phyloP scores from a whole-genome alignment of 2,113 vertebrate species.

The Motacilla tschutschensis region DNA sequence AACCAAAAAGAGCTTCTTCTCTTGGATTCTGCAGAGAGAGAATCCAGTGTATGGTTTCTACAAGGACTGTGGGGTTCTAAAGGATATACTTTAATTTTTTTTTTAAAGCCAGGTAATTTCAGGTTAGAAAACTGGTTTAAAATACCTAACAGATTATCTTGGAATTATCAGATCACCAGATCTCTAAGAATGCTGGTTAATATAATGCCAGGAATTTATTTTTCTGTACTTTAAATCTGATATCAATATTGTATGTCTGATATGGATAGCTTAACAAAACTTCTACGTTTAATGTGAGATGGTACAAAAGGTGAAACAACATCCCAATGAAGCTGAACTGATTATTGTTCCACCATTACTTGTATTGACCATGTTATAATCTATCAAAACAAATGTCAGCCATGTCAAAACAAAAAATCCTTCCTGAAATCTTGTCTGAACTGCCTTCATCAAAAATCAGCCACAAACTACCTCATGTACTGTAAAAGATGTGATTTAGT shows the following conservation, averaged over 20 bases:
- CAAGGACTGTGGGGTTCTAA: neutral
- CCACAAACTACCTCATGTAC: neutral
- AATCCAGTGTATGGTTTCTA: neutral
- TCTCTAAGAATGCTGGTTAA: neutral
- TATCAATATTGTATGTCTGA: neutral
- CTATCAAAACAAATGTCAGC: constrained; percentile 20
- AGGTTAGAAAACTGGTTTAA: neutral
- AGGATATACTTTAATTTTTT: neutral
- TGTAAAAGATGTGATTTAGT: neutral
- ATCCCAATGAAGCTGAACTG: neutral
- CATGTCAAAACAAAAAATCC: neutral
- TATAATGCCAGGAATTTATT: neutral
- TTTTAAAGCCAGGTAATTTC: neutral
- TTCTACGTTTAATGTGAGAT: neutral
- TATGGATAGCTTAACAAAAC: neutral
- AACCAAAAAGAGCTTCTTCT: neutral
- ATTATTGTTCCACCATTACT: constrained; percentile 7
- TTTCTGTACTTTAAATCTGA: neutral
- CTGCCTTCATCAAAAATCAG: constrained; percentile 19
- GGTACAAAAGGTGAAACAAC: neutral
- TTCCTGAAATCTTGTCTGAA: neutral
- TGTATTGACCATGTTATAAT: neutral
- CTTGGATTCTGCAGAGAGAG: neutral
- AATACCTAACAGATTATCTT: neutral
- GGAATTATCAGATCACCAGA: neutral